Conservation (phyloP, 2,113 vertebrate species). For the Dunckerocampus dactyliophorus region DNA sequence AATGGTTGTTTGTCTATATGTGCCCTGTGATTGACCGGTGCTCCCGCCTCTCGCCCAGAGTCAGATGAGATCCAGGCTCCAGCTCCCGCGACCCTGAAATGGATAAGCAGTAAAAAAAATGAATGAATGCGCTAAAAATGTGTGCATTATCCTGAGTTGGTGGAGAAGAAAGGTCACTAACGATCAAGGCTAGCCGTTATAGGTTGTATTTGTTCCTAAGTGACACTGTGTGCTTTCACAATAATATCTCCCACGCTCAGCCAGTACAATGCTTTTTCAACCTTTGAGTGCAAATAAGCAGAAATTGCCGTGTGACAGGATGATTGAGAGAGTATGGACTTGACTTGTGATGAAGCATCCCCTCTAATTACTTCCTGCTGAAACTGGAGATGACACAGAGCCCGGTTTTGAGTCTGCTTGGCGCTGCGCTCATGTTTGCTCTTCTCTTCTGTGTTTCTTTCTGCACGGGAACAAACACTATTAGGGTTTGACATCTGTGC, state of each 20-base stretch:
- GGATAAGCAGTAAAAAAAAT: no score
- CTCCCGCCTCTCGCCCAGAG: no score
- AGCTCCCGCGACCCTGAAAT: no score
- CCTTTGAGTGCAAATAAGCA: constrained; percentile 50
- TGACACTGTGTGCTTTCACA: constrained; percentile 40
- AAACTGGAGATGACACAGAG: constrained; percentile 49
- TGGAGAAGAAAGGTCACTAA: constrained; percentile 24
- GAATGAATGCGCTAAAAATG: background rate
- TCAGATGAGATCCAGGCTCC: no score
- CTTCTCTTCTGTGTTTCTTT: constrained; percentile 14
- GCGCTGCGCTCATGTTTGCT: constrained; percentile 18
- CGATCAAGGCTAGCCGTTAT: constrained; percentile 34
- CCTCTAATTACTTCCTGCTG: constrained; percentile 66
- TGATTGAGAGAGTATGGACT: constrained; percentile 54
- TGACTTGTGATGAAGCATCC: constrained; percentile 61
- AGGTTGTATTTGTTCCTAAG: constrained; percentile 40
- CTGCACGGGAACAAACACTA: constrained; percentile 18
- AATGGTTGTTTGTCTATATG: no score
- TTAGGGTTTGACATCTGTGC: constrained; percentile 7
- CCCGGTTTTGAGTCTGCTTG: constrained; percentile 21
- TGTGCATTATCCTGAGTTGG: constrained; percentile 21
- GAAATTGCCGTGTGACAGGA: constrained; percentile 59
- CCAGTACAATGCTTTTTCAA: constrained; percentile 36
- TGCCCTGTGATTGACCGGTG: no score
- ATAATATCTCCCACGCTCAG: constrained; percentile 27